phyloP scores from a whole-genome alignment of 2,113 vertebrate genomes.

The Scortum barcoo region DNA sequence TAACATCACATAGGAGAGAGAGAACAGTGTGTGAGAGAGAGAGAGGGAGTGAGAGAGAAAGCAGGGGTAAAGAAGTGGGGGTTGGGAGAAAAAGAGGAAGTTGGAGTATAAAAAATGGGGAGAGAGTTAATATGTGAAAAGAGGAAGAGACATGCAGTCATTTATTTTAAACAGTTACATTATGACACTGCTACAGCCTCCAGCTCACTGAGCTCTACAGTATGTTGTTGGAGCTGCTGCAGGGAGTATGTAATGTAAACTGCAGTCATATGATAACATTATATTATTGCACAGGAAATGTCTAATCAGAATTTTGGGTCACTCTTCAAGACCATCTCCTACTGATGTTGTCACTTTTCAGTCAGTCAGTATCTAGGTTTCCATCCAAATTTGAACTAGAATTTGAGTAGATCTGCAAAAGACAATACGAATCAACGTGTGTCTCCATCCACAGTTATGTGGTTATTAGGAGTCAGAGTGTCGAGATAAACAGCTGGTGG shows the following conservation, averaged over 20 bases:
- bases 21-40: not conserved
- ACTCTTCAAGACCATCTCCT: too few species aligned
- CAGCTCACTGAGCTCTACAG: not conserved
- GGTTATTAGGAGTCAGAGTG: too few species aligned
- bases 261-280: not conserved
- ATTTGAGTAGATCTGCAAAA: too few species aligned
- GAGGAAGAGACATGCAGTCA: slow-evolving; percentile 20
- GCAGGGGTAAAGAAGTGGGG: slow-evolving; percentile 31
- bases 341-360: too few species aligned
- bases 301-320: too few species aligned
- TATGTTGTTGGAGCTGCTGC: not conserved
- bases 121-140: slow-evolving; percentile 37
- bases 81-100: slow-evolving; percentile 34
- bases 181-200: not conserved
- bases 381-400: too few species aligned
- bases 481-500: too few species aligned
- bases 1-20: slow-evolving; percentile 66
- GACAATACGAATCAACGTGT: too few species aligned
- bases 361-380: too few species aligned
- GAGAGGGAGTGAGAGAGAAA: not conserved
- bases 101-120: not conserved
- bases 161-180: slow-evolving; percentile 28
- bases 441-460: too few species aligned
- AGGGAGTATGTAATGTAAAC: not conserved
- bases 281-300: not conserved